Conservation (phyloP, 2,113 vertebrate species). For the Ciconia stormi region DNA sequence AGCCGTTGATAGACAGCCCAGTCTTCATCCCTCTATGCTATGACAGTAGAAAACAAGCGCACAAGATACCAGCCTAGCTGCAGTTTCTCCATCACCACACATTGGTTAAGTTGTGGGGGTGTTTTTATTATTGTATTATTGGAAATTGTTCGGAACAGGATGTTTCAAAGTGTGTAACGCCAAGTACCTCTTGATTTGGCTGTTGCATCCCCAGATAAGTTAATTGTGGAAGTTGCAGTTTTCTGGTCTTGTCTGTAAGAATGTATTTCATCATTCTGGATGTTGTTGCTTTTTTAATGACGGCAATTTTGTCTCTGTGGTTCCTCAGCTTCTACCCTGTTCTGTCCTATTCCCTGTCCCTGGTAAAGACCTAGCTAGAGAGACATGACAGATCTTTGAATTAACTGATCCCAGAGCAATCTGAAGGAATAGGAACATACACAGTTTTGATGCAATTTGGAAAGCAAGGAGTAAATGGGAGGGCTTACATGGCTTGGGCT, state of each 20-base stretch:
- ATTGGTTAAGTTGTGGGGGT: background rate
- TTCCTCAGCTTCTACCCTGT: background rate
- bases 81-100: background rate
- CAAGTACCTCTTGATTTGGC: background rate
- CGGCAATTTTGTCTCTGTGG: background rate
- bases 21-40: background rate
- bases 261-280: background rate
- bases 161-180: background rate
- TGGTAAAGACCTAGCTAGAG: background rate
- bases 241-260: background rate
- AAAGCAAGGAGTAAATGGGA: background rate
- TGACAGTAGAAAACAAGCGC: background rate
- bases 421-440: background rate
- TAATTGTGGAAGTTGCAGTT: background rate
- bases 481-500: background rate
- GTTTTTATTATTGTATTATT: background rate
- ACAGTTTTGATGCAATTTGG: background rate
- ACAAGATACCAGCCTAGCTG: background rate
- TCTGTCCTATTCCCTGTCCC: background rate
- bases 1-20: background rate
- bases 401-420: background rate
- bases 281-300: background rate
- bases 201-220: background rate
- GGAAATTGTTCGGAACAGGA: background rate
- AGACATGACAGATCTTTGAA: background rate